These are phyloP conservation scores for Cerastis rubricosa DNA, from an alignment of 2,888 invertebrate genomes.

Conservation along the genomic window DNA sequence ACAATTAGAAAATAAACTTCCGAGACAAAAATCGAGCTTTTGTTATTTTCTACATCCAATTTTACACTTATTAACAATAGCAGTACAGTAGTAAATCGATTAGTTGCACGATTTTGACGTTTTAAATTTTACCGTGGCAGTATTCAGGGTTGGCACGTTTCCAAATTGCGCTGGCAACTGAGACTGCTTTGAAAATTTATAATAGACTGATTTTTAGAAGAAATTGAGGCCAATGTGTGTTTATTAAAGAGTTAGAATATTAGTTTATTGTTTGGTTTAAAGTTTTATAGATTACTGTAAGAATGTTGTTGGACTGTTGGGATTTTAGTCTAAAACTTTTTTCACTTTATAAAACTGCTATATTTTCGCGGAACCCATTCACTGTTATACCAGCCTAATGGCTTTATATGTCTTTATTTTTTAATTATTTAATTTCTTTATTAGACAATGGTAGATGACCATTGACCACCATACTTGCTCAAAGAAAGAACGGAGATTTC, in stretches of 20 bases:
- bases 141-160: constrained; percentile 68
- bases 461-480: neutral
- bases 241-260: constrained; percentile 44
- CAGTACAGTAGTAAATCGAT: constrained; percentile 61
- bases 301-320: neutral
- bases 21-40: neutral
- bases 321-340: neutral
- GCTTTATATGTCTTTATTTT: neutral
- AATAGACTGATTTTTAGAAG: constrained; percentile 65
- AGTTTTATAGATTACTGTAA: neutral
- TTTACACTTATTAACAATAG: constrained; percentile 50
- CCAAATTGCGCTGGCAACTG: constrained; percentile 66
- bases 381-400: neutral
- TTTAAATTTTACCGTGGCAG: constrained; percentile 55
- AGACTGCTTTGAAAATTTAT: constrained; percentile 70
- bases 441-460: too few species aligned
- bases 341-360: neutral
- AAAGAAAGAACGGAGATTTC: neutral
- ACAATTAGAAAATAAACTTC: neutral
- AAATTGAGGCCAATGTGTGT: constrained; percentile 68
- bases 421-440: too few species aligned
- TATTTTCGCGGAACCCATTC: neutral
- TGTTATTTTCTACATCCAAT: constrained; percentile 20
- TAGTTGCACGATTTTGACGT: constrained; percentile 56
- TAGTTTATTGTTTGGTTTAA: constrained; percentile 31